Conservation (phyloP, 2,888 invertebrate species). For the Clitarchus hookeri region DNA sequence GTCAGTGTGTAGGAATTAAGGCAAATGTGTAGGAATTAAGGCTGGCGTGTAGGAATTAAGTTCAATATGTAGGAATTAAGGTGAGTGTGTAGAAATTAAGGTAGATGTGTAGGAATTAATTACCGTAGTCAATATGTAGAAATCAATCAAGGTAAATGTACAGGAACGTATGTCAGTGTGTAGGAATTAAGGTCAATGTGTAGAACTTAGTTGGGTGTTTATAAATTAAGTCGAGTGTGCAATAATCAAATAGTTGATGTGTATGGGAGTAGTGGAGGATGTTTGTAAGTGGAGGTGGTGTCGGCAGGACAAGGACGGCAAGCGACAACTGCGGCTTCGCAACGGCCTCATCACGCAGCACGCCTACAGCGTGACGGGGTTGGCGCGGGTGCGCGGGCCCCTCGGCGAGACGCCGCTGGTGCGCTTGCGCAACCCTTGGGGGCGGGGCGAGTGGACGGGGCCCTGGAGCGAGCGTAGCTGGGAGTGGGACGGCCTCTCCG, state of each 20-base stretch:
- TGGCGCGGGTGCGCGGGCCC: conserved; percentile 67
- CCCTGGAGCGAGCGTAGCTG: conserved; percentile 71
- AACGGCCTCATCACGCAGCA: conserved; percentile 69
- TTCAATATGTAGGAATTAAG: too few species aligned
- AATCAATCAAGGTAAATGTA: too few species aligned
- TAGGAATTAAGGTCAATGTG: too few species aligned
- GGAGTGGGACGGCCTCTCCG: conserved; percentile 70
- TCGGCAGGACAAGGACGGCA: conserved; percentile 59
- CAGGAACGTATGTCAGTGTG: too few species aligned
- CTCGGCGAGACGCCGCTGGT: conserved; percentile 64
- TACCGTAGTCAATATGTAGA: too few species aligned
- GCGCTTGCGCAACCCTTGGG: conserved; percentile 69
- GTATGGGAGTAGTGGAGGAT: neutral
- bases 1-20: too few species aligned
- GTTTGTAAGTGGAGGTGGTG: conserved; percentile 30
- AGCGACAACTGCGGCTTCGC: conserved; percentile 61
- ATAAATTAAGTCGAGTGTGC: too few species aligned
- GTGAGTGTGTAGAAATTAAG: too few species aligned
- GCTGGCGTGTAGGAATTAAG: too few species aligned
- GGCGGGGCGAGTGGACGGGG: conserved; percentile 70
- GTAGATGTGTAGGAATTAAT: too few species aligned
- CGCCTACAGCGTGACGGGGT: conserved; percentile 72
- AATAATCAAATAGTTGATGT: neutral
- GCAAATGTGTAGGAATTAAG: too few species aligned
- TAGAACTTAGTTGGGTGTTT: too few species aligned